Evolutionary conservation across 2,888 invertebrate species (phyloP).

Genomic region (Acleris cristana): DNA sequence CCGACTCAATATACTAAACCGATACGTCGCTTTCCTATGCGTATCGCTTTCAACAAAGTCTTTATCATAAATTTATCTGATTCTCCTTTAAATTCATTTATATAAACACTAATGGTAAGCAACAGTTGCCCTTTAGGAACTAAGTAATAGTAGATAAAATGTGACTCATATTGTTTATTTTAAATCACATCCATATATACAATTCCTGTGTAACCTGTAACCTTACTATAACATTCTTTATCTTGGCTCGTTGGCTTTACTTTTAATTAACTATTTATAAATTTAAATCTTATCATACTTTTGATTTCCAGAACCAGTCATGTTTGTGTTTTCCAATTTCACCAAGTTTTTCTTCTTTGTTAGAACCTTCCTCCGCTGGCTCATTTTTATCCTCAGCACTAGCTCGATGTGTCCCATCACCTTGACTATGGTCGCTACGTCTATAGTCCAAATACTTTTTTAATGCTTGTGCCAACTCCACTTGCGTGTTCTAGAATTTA

Average conservation of each 20-base stretch:
- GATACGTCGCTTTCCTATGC: too few species aligned
- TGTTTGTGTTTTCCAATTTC: not conserved
- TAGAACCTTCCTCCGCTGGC: not conserved
- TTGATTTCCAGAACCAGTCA: conserved; percentile 1
- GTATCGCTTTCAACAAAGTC: too few species aligned
- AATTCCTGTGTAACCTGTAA: not conserved
- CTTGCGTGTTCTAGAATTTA: not conserved
- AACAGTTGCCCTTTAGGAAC: too few species aligned
- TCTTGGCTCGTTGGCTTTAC: not conserved
- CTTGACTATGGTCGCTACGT: not conserved
- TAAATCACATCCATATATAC: too few species aligned
- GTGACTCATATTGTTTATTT: too few species aligned
- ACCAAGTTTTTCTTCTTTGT: not conserved
- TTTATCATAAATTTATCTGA: too few species aligned
- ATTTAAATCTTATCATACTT: not conserved
- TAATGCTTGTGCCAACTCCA: not conserved
- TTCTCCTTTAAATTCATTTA: too few species aligned
- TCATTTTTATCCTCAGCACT: not conserved
- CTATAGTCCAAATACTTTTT: not conserved
- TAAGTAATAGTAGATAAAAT: conserved; percentile 5
- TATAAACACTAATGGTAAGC: too few species aligned
- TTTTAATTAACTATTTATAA: not conserved
- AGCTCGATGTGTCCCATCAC: not conserved
- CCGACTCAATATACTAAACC: too few species aligned
- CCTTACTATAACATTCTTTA: not conserved